phyloP scores from a whole-genome alignment of 2,797 vertebrate species.

The Crenuchus spilurus region DNA sequence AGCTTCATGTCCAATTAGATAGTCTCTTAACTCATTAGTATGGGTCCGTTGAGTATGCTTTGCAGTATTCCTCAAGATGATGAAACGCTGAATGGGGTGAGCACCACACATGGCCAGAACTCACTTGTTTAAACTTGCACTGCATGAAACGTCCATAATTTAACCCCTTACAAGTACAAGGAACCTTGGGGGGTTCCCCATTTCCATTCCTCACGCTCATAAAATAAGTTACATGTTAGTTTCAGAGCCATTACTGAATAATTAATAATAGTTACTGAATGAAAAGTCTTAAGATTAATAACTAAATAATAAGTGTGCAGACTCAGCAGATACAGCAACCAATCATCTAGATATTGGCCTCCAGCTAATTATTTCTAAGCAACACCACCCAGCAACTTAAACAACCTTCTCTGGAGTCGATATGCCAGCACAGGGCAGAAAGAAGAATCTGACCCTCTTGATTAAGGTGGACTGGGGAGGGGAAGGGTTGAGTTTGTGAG shows the following conservation, averaged over 20 bases:
- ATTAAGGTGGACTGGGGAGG: constrained; percentile 61
- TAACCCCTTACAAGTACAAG: background rate
- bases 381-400: background rate
- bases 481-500: constrained; percentile 53
- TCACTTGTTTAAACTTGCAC: constrained; percentile 1
- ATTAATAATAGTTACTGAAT: background rate
- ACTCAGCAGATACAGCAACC: background rate
- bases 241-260: background rate
- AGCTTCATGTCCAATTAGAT: constrained; percentile 56
- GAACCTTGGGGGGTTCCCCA: background rate
- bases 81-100: constrained; percentile 11
- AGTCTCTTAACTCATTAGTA: constrained; percentile 35
- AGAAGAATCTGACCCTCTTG: constrained; percentile 25
- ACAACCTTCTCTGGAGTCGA: background rate
- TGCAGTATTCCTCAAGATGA: constrained; percentile 17
- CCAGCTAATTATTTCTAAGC: background rate
- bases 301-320: background rate
- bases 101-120: constrained; percentile 1
- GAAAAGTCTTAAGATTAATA: background rate
- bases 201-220: background rate
- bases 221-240: background rate
- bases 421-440: background rate
- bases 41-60: constrained; percentile 5
- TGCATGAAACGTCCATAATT: constrained; percentile 16
- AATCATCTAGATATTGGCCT: background rate